phyloP scores from a whole-genome alignment of 2,113 vertebrate species.

The Pandion haliaetus region DNA sequence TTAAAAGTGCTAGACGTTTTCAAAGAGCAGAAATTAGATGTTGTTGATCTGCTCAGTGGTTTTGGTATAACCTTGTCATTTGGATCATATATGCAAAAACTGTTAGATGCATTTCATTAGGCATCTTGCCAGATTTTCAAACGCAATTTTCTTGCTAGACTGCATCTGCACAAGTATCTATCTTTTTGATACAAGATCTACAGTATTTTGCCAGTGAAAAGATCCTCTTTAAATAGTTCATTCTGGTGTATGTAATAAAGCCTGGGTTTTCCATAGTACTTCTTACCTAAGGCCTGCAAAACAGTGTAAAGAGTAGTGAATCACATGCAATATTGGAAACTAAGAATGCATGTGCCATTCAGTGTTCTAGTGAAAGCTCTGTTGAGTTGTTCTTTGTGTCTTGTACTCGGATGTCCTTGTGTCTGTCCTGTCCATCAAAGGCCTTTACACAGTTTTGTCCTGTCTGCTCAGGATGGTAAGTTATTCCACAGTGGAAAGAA shows the following conservation, averaged over 20 bases:
- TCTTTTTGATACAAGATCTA: not conserved
- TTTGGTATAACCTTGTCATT: not conserved
- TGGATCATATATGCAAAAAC: not conserved
- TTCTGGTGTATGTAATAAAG: not conserved
- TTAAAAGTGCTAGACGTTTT: not conserved
- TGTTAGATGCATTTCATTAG: not conserved
- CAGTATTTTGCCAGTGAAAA: not conserved
- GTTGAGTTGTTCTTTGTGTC: not conserved
- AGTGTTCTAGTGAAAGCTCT: not conserved
- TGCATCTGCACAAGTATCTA: not conserved
- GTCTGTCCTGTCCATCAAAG: not conserved
- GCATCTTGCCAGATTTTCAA: not conserved
- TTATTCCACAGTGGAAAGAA: not conserved
- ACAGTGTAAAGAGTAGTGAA: not conserved
- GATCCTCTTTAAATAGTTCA: not conserved
- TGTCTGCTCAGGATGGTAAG: not conserved
- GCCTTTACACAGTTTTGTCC: not conserved
- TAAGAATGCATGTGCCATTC: not conserved
- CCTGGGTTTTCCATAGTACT: not conserved
- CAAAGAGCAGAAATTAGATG: not conserved
- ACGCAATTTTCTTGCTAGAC: rapidly evolving
- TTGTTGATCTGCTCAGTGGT: not conserved
- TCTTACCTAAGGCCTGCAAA: not conserved
- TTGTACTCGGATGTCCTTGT: not conserved
- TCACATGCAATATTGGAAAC: not conserved